Base-by-base conservation (phyloP, 2,113 vertebrate genomes). In the Chascanopsetta lugubris region DNA sequence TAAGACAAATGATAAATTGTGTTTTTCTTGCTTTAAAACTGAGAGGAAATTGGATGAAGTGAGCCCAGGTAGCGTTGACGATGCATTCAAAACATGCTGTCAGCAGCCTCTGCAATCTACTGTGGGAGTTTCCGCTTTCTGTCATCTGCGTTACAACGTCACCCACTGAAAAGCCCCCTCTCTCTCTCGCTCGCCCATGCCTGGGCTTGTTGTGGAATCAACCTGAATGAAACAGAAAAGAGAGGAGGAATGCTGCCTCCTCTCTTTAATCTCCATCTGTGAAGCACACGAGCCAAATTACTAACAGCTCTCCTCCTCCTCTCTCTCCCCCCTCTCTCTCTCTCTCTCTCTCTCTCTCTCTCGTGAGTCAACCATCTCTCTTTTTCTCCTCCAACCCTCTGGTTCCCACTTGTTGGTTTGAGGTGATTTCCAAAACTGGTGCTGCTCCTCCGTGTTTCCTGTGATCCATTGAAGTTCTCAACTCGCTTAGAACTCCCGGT, bases 211-310 rank as follows among this genome's bases (percentile, higher is more conserved):
- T 74, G 55, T 60, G 67, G 72, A 81, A 72, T 68, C 63, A 47
- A 69, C 72, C 65, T 82, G 73, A 84, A 81, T 66, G 61, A 78
- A 80, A 62, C 47, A 53, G 80, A 61, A 69, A 66, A 51, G 47
- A 79, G 75, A 51, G 46, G 47, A 78, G 77, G 71, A 88, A 87
- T 84, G 77, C 43, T 45, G 66, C 65, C 61, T 72, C 43, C 48
- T 74, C 74, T 65, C 72, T 89, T 85, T 87, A 70, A 88, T 87
- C 82, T 88, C 80, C 83, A 86, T 88, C 79, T 85, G 87, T 73
- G 76, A 56, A 87, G 69, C 77, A 86, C 88, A 89, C 73, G 69
- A 81, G 77, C 59, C 69, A 86, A 85, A 87, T 88, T 82, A 81
- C 80, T 79, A 80, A 72, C 86, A 77, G 75, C 70, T 75, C 69